phyloP scores from a whole-genome alignment of 2,888 invertebrate genomes.

The Diplazon laetatorius region DNA sequence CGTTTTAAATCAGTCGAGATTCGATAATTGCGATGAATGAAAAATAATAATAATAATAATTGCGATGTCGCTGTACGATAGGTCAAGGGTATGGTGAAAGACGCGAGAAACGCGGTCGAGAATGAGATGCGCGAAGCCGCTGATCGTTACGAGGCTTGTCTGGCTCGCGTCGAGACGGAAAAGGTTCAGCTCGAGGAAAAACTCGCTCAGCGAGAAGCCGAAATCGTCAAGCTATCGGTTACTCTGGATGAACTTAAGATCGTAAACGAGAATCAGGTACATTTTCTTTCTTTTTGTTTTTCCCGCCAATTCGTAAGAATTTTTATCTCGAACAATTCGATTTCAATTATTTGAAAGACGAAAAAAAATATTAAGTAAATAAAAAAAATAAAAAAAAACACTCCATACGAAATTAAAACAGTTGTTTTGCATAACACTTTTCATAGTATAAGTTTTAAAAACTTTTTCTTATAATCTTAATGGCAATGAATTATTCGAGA shows the following conservation, averaged over 20 bases:
- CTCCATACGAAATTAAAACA: too few relatives aligned
- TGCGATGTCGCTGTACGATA: slow-evolving; percentile 58
- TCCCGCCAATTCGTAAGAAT: too few relatives aligned
- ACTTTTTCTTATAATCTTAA: too few relatives aligned
- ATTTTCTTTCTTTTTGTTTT: background rate
- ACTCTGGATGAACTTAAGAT: slow-evolving; percentile 76
- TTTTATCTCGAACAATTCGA: too few relatives aligned
- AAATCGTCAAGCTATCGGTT: slow-evolving; percentile 71
- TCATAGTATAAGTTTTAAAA: too few relatives aligned
- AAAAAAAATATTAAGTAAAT: too few relatives aligned
- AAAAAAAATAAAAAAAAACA: too few relatives aligned
- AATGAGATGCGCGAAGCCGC: slow-evolving; percentile 74
- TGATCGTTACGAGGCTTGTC: slow-evolving; percentile 72
- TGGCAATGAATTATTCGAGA: too few relatives aligned
- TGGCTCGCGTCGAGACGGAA: slow-evolving; percentile 74
- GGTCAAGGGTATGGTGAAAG: slow-evolving; percentile 74
- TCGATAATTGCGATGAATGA: too few relatives aligned
- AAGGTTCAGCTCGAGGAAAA: slow-evolving; percentile 71
- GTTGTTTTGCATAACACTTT: too few relatives aligned
- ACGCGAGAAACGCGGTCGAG: slow-evolving; percentile 71
- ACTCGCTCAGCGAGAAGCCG: slow-evolving; percentile 73
- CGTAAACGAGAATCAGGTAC: slow-evolving; percentile 78
- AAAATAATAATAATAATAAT: too few relatives aligned
- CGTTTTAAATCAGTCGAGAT: too few relatives aligned
- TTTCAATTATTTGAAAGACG: background rate